A percentile compares a stretch with the other conserved stretches of the same genome.
Conservation (phyloP, 30 jellyfish, hydroid and myxozoan genomes). For the Phacellophora camtschatica region DNA sequence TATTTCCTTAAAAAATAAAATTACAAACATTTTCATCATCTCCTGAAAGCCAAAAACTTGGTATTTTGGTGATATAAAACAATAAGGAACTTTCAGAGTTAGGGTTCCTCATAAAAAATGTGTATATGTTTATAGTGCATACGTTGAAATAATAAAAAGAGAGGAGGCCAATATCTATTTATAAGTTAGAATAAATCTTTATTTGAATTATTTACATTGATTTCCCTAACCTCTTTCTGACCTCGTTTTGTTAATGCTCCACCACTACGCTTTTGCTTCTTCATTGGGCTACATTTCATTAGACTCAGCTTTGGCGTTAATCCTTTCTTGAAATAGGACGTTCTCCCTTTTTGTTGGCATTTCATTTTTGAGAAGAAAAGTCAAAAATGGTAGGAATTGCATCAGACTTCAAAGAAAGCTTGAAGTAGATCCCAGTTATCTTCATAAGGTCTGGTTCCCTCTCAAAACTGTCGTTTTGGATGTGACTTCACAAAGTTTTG, state of each 20-base stretch:
- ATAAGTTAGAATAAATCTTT: no score
- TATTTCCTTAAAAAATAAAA: no score
- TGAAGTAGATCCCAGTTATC: constrained; percentile 11
- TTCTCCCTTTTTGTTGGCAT: background rate
- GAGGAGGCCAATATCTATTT: no score
- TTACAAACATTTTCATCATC: no score
- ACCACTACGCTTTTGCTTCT: no score
- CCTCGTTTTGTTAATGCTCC: background rate
- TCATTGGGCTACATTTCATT: background rate
- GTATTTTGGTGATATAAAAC: no score
- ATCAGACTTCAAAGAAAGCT: constrained; percentile 2
- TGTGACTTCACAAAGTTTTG: constrained; percentile 14
- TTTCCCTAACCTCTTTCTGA: constrained; percentile 16
- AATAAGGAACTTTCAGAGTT: no score
- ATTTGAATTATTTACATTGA: no score
- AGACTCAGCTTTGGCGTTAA: constrained; percentile 25
- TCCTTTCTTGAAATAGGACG: background rate
- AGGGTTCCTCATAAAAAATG: no score
- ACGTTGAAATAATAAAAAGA: no score
- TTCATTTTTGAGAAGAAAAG: constrained; percentile 23
- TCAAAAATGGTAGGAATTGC: constrained; percentile 31
- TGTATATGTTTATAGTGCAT: no score
- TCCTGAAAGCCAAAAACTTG: no score
- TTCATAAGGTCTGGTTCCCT: constrained; percentile 25
- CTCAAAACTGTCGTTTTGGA: constrained; percentile 2